Percentiles rank a stretch among this genome's conserved stretches.
These are phyloP conservation scores for Unio pictorum DNA, from an alignment of 2,888 invertebrate species.

Conservation along the genomic window DNA sequence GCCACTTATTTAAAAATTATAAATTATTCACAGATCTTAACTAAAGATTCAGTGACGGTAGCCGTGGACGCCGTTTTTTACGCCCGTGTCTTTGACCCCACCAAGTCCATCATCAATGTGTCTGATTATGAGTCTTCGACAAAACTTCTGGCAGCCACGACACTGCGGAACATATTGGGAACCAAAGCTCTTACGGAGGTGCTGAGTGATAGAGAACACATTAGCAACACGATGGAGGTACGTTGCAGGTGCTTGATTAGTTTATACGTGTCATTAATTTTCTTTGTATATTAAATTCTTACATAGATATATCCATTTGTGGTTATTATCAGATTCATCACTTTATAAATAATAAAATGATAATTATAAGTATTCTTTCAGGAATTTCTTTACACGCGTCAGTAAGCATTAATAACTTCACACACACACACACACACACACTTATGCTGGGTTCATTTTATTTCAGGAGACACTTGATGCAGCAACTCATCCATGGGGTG, in stretches of 20 bases:
- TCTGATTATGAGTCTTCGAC: slow-evolving; percentile 61
- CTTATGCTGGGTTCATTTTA: background rate
- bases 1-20: no score
- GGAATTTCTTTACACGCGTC: no score
- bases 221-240: slow-evolving; percentile 60
- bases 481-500: slow-evolving; percentile 73
- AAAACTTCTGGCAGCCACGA: slow-evolving; percentile 60
- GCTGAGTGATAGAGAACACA: slow-evolving; percentile 59
- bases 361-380: no score
- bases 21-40: slow-evolving; percentile 45
- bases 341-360: no score
- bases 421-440: no score
- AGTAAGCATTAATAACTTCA: no score
- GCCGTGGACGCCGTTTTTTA: slow-evolving; percentile 66
- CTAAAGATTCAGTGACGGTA: slow-evolving; percentile 64
- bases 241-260: background rate
- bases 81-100: slow-evolving; percentile 60
- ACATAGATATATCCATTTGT: no score
- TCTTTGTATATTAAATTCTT: no score
- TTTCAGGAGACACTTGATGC: slow-evolving; percentile 68
- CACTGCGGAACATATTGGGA: slow-evolving; percentile 59
- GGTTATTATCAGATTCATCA: no score
- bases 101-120: slow-evolving; percentile 62
- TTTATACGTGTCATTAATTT: no score
- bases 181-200: slow-evolving; percentile 59